A percentile compares a stretch with the other conserved stretches of the same genome.
phyloP scores from a whole-genome alignment of 1,140 invertebrate genomes.

The Platorchestia sp. region DNA sequence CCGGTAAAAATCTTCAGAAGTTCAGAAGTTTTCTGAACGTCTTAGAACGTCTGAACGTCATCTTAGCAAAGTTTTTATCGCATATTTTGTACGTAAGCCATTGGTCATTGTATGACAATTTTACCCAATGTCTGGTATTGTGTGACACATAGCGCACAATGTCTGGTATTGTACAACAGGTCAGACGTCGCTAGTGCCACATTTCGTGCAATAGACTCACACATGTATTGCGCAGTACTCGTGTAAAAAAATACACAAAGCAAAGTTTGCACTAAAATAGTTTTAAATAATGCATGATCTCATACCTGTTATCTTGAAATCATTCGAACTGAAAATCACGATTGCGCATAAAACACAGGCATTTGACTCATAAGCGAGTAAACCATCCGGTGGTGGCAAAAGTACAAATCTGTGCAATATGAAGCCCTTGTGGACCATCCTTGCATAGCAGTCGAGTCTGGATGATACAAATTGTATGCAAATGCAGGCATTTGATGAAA shows the following conservation, averaged over 20 bases:
- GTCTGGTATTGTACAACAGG: too few species aligned
- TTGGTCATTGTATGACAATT: too few species aligned
- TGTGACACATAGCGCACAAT: too few species aligned
- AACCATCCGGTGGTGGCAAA: neutral
- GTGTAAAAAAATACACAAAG: neutral
- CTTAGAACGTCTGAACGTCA: too few species aligned
- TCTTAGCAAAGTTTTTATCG: too few species aligned
- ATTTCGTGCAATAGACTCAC: neutral
- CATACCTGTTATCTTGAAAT: neutral
- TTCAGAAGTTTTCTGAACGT: too few species aligned
- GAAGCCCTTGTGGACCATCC: neutral
- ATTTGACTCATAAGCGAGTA: neutral
- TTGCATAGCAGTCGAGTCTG: slow-evolving; percentile 11
- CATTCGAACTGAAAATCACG: neutral
- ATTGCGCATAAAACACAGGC: neutral
- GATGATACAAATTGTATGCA: slow-evolving; percentile 51
- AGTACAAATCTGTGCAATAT: neutral
- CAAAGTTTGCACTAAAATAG: neutral
- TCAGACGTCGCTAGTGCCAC: neutral
- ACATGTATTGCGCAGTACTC: neutral
- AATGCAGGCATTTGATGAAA: slow-evolving; percentile 42
- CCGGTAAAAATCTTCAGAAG: too few species aligned
- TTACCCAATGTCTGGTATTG: too few species aligned
- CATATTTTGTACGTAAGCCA: too few species aligned
- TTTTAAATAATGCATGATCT: neutral